Conservation (phyloP, 2,797 vertebrate species). For the Xerus rutilus region DNA sequence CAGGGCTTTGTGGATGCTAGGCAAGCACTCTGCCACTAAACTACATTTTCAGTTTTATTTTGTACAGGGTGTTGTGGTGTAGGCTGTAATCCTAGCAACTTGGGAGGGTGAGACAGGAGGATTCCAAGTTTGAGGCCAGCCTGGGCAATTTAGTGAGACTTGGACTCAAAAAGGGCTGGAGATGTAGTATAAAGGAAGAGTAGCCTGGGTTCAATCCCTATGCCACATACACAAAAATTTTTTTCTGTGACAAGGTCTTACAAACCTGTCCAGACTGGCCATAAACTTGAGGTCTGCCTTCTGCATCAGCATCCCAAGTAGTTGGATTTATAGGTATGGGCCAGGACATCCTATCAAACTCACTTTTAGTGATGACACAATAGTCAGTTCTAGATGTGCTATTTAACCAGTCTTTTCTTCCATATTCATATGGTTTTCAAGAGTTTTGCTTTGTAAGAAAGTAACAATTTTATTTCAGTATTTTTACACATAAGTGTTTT, state of each 20-base stretch:
- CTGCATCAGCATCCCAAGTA: no score
- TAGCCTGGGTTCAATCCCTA: not conserved
- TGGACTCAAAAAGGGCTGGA: not conserved
- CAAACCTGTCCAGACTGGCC: no score
- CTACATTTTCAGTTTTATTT: no score
- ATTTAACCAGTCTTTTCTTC: not conserved
- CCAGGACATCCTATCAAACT: not conserved
- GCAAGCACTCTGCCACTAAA: no score
- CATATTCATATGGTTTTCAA: not conserved
- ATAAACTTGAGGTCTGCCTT: no score
- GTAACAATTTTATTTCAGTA: not conserved
- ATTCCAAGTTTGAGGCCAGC: not conserved
- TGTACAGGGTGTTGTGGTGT: no score
- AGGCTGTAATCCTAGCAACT: not conserved
- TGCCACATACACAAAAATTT: not conserved
- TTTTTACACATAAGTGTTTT: constrained; percentile 32
- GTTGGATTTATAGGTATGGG: no score
- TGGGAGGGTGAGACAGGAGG: not conserved
- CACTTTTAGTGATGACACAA: not conserved
- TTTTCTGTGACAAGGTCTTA: no score
- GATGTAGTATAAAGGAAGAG: not conserved
- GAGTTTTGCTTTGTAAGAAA: constrained; percentile 56
- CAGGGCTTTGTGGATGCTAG: no score
- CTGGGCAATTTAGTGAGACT: not conserved
- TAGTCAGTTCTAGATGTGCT: not conserved